These are phyloP conservation scores for Macrobrachium nipponense DNA, from an alignment of 1,140 invertebrate species.

Conservation along the genomic window DNA sequence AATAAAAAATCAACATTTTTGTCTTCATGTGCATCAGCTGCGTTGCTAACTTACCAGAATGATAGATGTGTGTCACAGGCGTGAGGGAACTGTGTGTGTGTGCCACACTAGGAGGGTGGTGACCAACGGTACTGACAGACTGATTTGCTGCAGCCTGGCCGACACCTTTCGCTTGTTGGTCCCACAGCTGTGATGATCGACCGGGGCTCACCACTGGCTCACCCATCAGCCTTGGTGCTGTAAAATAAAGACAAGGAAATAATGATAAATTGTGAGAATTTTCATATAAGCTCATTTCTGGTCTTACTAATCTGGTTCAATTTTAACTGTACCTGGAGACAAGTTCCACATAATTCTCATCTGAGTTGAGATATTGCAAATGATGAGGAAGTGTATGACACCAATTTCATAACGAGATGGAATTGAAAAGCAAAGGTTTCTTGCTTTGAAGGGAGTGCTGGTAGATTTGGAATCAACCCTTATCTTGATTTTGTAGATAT, in stretches of 20 bases:
- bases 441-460: no score
- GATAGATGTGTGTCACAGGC: conserved; percentile 23
- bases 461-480: no score
- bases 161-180: conserved; percentile 36
- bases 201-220: conserved; percentile 37
- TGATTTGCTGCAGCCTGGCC: conserved; percentile 9
- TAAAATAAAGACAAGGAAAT: background rate
- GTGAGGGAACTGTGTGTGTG: conserved; percentile 31
- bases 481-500: no score
- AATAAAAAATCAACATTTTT: no score
- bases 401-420: no score
- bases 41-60: conserved; percentile 11
- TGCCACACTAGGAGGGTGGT: conserved; percentile 10
- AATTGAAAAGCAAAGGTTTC: no score
- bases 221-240: conserved; percentile 39
- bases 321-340: no score
- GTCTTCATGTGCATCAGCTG: background rate
- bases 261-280: background rate
- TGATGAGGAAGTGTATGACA: no score
- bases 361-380: no score
- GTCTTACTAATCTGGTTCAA: background rate
- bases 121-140: conserved; percentile 24
- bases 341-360: no score
- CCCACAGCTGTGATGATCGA: conserved; percentile 40
- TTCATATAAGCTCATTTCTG: background rate